Base-by-base conservation (phyloP, 2,888 invertebrate species). In the Mesorhabditis sp. region DNA sequence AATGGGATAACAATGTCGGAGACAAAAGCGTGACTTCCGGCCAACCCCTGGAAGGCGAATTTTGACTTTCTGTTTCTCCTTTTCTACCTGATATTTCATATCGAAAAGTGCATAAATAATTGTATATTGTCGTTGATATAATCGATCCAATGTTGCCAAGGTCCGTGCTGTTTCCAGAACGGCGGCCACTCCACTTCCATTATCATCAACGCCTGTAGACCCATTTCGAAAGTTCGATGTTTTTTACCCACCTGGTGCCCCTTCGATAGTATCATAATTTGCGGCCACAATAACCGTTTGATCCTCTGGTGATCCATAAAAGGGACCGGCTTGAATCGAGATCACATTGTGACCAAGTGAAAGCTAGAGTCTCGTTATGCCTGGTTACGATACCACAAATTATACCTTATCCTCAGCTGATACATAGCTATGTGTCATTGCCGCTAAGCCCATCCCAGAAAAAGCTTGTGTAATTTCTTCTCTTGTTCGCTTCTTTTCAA, bases 1-100 rank as follows among this genome's bases (percentile, higher is more conserved):
- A 76, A 63, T 0, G 78, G 78, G 5, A 78, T 67, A 4, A 78
- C 68, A 10, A 76, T 72, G 62, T 78, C 76, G 71, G 75, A 75
- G 0, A 77, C 78, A 50, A 78, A 76, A 3, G 75, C 76, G 64
- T 78, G 78, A 44, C 75, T 76, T 3, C 78, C 78, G 44, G 76
- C 74, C 7, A 78, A 70, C 0, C 74, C 70, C 75, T 78, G 66
- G 28, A 28, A 28, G 1, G 28, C 28, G 58, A 10, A 58, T 3
- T 58, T 58, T 58, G 58, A 13, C 13, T 13, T 13, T 58, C 58
- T 13, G 3, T 58, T 13, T 58, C 13, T 58, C 13, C 58, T 4
- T 7, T 4, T 42, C 0, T 43, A 75, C 77, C 74, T 75, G 72
- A 67, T 76, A 76, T 45, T 78, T 78, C 76, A 75, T 76, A 68